These are phyloP conservation scores for Clarias macrocephalus DNA, from an alignment of 2,113 vertebrate species.

Conservation along the genomic window DNA sequence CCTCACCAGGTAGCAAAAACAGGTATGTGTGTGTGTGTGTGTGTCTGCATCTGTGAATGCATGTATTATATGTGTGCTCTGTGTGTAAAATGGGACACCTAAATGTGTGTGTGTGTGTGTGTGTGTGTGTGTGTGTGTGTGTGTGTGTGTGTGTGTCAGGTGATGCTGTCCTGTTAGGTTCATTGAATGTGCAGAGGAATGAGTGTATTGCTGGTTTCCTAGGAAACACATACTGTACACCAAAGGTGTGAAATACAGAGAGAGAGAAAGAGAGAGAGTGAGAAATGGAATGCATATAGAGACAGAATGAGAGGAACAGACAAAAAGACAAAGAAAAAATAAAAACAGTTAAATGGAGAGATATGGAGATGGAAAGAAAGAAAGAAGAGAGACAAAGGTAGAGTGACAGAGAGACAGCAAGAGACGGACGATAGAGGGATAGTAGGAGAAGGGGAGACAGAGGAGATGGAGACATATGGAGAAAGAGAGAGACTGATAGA, in stretches of 20 bases:
- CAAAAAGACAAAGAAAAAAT: neutral
- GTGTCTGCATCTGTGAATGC: neutral
- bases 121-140: conserved; percentile 2
- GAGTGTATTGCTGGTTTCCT: conserved; percentile 76
- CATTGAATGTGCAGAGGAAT: conserved; percentile 32
- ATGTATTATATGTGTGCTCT: neutral
- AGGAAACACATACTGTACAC: conserved; percentile 70
- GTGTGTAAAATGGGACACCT: neutral
- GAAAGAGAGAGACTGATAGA: conserved; percentile 10
- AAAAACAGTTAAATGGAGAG: neutral
- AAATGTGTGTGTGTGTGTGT: neutral
- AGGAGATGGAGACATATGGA: conserved; percentile 52
- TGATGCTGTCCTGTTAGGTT: neutral
- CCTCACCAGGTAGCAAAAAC: too few species aligned
- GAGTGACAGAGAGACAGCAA: too few species aligned
- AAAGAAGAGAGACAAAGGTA: neutral
- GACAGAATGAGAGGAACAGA: neutral
- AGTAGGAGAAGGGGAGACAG: neutral
- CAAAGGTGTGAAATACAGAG: conserved; percentile 13
- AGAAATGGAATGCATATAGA: neutral
- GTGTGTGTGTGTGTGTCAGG: conserved; percentile 23
- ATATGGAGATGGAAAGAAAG: neutral
- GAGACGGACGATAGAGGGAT: conserved; percentile 36
- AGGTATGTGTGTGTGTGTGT: neutral
- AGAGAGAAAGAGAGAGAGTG: conserved; percentile 41